These are phyloP conservation scores for Metridium senile DNA, from an alignment of 92 coral and sea anemone species.

Conservation along the genomic window DNA sequence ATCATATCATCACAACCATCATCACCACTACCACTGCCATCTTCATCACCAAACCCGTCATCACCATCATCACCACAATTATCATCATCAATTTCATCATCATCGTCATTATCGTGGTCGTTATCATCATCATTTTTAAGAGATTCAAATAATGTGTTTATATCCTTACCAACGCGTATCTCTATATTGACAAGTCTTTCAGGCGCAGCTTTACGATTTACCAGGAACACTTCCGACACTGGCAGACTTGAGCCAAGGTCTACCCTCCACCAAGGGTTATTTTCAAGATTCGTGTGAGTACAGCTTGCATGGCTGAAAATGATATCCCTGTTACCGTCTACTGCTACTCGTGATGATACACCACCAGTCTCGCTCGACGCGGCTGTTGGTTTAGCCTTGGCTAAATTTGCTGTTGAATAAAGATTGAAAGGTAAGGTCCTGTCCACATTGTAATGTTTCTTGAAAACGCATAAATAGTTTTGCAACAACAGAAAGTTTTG, in stretches of 20 bases:
- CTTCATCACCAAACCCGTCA: too few species aligned
- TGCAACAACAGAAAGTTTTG: too few species aligned
- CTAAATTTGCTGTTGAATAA: conserved; percentile 9
- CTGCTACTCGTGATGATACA: conserved; percentile 15
- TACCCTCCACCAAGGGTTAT: conserved; percentile 51
- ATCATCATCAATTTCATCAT: too few species aligned
- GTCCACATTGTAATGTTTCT: too few species aligned
- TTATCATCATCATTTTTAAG: neutral
- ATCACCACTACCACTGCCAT: too few species aligned
- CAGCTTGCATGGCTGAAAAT: neutral
- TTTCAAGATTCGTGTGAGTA: conserved; percentile 5
- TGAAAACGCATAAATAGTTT: too few species aligned
- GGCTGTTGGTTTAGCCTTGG: neutral
- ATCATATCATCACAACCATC: too few species aligned
- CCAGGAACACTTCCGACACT: conserved; percentile 9
- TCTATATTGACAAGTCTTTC: conserved; percentile 10
- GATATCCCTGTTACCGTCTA: conserved; percentile 20
- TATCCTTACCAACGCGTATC: conserved; percentile 20
- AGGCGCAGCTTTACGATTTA: neutral
- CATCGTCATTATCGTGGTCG: too few species aligned
- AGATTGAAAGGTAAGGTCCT: too few species aligned
- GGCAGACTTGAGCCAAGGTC: conserved; percentile 31
- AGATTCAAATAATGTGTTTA: too few species aligned
- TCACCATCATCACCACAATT: too few species aligned
- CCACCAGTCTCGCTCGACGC: neutral